Conservation (phyloP, 2,888 invertebrate genomes). For the Amphimallon solstitiale region DNA sequence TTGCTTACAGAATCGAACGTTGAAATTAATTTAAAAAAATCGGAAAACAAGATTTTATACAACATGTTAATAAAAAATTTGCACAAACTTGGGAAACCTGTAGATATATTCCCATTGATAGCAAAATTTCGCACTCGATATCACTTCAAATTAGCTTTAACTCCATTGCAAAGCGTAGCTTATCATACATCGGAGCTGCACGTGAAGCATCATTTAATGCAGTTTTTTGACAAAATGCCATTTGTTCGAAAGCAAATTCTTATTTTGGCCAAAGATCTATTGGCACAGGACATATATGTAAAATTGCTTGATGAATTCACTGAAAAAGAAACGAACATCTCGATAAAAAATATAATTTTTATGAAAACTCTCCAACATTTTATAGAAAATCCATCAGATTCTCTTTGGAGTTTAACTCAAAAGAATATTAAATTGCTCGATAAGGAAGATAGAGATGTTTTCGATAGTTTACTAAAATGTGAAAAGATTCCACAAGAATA, state of each 20-base stretch:
- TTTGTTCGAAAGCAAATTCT: not conserved
- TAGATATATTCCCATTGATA: not conserved
- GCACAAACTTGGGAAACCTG: not conserved
- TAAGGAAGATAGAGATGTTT: not conserved
- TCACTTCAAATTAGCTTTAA: not conserved
- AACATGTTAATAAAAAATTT: conserved; percentile 5
- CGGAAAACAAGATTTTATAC: not conserved
- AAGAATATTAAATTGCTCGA: not conserved
- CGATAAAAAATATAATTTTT: conserved; percentile 1
- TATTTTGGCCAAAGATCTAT: not conserved
- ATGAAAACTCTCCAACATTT: not conserved
- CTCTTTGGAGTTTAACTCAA: not conserved
- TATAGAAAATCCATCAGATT: conserved; percentile 7
- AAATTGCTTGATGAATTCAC: not conserved
- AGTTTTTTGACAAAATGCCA: not conserved
- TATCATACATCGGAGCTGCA: not conserved
- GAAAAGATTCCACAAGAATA: conserved; percentile 9
- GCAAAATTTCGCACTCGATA: not conserved
- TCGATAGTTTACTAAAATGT: not conserved
- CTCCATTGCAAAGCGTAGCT: not conserved
- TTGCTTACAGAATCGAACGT: not conserved
- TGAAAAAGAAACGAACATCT: not conserved
- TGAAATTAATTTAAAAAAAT: not conserved
- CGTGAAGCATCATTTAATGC: not conserved
- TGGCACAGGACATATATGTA: not conserved